phyloP scores from a whole-genome alignment of 1,140 invertebrate genomes.

The Lamellibrachia luymesi region DNA sequence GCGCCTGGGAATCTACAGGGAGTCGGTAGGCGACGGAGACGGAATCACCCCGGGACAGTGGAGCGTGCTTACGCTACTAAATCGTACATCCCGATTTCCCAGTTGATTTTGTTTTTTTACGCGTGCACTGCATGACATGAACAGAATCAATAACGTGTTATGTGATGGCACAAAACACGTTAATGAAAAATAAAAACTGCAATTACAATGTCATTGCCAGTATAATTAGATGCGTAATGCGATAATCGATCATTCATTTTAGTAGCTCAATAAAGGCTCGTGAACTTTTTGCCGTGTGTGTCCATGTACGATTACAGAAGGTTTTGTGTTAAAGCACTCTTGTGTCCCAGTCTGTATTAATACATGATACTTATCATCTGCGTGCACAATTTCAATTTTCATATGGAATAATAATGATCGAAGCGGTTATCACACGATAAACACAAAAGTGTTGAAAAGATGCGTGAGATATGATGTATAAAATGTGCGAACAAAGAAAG shows the following conservation, averaged over 20 bases:
- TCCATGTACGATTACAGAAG: neutral
- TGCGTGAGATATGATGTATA: neutral
- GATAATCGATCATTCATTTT: neutral
- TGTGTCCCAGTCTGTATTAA: neutral
- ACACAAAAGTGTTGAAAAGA: neutral
- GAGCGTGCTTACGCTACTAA: neutral
- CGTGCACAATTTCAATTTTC: neutral
- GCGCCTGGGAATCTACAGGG: neutral
- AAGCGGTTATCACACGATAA: neutral
- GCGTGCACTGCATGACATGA: neutral
- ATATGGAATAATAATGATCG: neutral
- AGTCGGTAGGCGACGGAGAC: neutral
- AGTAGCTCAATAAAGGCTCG: neutral
- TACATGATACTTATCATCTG: neutral
- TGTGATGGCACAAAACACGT: neutral
- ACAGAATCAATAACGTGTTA: neutral
- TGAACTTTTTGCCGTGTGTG: neutral
- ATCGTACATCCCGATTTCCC: neutral
- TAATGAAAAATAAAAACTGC: neutral
- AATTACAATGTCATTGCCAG: neutral
- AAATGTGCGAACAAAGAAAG: neutral
- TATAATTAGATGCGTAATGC: neutral
- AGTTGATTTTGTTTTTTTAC: neutral
- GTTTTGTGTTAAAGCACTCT: neutral
- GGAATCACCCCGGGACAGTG: neutral